These are phyloP conservation scores for Sphinx pinastri DNA, from an alignment of 2,888 invertebrate species.

Conservation along the genomic window DNA sequence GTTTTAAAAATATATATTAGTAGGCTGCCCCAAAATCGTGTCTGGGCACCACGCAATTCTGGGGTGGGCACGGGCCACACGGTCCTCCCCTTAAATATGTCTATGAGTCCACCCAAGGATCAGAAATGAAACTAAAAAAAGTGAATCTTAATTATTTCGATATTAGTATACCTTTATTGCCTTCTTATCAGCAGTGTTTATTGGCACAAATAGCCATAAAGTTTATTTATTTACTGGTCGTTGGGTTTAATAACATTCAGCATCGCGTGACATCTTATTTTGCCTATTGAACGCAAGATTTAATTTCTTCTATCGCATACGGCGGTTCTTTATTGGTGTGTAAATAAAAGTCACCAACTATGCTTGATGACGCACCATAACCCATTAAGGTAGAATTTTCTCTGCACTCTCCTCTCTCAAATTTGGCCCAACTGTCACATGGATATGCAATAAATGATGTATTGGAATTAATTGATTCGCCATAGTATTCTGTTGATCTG, in stretches of 20 bases:
- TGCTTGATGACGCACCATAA: slow-evolving; percentile 60
- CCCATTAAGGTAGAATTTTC: slow-evolving; percentile 80
- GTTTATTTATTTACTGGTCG: background rate
- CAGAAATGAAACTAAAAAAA: too few relatives aligned
- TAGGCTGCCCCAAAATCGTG: too few relatives aligned
- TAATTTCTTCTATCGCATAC: slow-evolving; percentile 70
- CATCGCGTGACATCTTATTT: background rate
- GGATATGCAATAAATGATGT: slow-evolving; percentile 81
- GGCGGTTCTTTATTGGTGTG: slow-evolving; percentile 82
- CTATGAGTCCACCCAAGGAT: too few relatives aligned
- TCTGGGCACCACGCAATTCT: too few relatives aligned
- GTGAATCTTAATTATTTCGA: too few relatives aligned
- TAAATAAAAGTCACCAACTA: slow-evolving; percentile 84
- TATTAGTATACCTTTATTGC: too few relatives aligned
- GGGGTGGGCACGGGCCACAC: too few relatives aligned
- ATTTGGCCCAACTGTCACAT: slow-evolving; percentile 83
- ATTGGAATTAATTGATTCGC: slow-evolving; percentile 85
- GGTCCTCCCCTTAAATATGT: too few relatives aligned
- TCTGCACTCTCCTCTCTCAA: slow-evolving; percentile 67
- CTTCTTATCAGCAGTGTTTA: too few relatives aligned
- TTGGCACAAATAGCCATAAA: too few relatives aligned
- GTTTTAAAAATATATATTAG: too few relatives aligned
- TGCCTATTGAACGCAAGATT: background rate
- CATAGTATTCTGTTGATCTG: slow-evolving; percentile 85
- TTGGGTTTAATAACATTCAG: background rate